Evolutionary conservation across 1,140 invertebrate genomes (phyloP), one percentile per base, ranked within the genome.

Genomic region (fruit fly (Drosophila melanogaster)): DNA sequence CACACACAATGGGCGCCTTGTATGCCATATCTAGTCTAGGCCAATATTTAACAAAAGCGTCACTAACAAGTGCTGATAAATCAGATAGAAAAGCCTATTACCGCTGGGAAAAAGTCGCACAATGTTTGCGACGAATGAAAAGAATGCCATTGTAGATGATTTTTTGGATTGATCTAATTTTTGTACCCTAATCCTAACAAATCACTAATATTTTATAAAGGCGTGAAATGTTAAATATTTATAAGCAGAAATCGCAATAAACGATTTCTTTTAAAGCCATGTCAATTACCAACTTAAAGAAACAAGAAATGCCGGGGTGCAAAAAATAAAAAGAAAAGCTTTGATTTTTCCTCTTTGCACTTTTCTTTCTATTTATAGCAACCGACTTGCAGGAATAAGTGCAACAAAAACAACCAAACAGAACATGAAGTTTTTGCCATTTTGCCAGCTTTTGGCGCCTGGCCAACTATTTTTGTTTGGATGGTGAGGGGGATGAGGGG

Each of bases 301-400:
- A 66, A 61, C 58, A 51, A 33, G 38, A 55, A 40, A 43, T 30
- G 43, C 24, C 37, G 50, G 22, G 19, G 12, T 24, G 7, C 19
- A 22, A 8, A 30, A 30, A 2, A 26, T 17, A 49, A 43, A 15
- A 19, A 55, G 62, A 73, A 73, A 46, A 51, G 22, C 17, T 62
- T 62, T 71, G 70, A 65, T 62, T 73, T 77, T 80, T 47, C 49
- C 49, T 41, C 15, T 40, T 60, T 57, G 74, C 70, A 69, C 46
- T 86, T 86, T 87, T 89, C 59, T 66, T 76, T 87, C 79, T 87
- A 87, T 87, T 87, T 87, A 77, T 89, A 89, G 84, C 70, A 57
- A 61, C 41, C 33, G 37, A 19, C 37, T 44, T 54, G 30, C 17
- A 17, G 58, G 58, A 81, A 57, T 24, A 53, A 73, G 62, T n/a